phyloP scores from a whole-genome alignment of 2,797 vertebrate genomes.

The Gobio occitaniae region DNA sequence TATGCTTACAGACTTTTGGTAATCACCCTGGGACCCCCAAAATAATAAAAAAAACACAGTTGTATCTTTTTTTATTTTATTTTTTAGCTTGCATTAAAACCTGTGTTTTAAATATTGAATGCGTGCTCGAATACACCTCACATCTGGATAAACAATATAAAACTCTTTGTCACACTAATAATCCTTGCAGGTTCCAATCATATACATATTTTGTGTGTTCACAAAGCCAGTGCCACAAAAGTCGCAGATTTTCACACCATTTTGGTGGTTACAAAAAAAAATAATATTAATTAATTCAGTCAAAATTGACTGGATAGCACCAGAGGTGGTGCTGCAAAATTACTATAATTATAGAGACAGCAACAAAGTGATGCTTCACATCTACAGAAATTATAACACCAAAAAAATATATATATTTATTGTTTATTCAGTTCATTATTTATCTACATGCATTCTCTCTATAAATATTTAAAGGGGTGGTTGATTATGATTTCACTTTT shows the following conservation, averaged over 20 bases:
- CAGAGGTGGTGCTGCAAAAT: conserved; percentile 1
- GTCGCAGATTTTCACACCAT: background rate
- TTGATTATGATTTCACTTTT: too few species aligned
- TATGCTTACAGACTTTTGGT: background rate
- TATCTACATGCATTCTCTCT: too few species aligned
- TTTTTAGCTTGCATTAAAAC: background rate
- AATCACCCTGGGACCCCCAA: background rate
- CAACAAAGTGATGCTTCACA: background rate
- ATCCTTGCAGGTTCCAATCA: background rate
- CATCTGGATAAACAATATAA: background rate
- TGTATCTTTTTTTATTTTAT: background rate
- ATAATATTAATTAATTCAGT: too few species aligned
- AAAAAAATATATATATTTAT: too few species aligned
- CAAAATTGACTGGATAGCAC: background rate
- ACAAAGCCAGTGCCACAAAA: background rate
- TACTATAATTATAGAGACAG: background rate
- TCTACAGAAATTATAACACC: background rate
- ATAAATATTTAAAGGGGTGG: too few species aligned
- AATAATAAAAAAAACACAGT: background rate
- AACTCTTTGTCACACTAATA: background rate
- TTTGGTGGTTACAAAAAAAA: too few species aligned
- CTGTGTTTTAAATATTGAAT: background rate
- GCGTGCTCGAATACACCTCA: background rate
- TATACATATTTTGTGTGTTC: background rate
- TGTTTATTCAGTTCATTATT: background rate